Conservation (phyloP, 2,113 vertebrate species). For the Climacteris rufus region DNA sequence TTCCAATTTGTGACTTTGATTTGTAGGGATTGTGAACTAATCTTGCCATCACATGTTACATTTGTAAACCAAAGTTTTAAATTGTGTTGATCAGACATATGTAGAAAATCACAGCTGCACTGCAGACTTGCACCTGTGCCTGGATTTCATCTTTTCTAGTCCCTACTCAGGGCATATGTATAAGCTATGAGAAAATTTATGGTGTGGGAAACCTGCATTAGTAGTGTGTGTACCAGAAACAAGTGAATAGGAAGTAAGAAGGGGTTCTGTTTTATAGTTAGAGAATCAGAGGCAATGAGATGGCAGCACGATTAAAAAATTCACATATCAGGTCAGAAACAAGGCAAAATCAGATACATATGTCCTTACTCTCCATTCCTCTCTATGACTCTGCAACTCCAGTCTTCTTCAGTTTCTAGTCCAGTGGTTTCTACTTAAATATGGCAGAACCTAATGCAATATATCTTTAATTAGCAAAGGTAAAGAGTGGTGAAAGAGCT, state of each 20-base stretch:
- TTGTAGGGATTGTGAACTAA: constrained; percentile 48
- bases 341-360: neutral
- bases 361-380: neutral
- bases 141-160: constrained; percentile 9
- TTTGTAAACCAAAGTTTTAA: constrained; percentile 48
- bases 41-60: constrained; percentile 28
- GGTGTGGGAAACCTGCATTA: neutral
- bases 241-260: neutral
- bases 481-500: neutral
- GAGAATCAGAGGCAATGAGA: neutral
- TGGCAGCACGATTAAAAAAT: neutral
- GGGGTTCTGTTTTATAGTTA: neutral
- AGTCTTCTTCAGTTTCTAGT: neutral
- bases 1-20: constrained; percentile 53
- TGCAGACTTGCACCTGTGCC: constrained; percentile 36
- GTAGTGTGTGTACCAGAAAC: neutral
- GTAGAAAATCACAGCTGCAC: constrained; percentile 31
- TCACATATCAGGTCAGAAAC: neutral
- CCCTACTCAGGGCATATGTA: neutral
- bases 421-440: neutral
- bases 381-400: neutral
- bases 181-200: neutral
- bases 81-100: constrained; percentile 15
- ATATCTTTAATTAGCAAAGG: neutral
- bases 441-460: neutral